Conservation (phyloP, 2,797 vertebrate genomes). For the Epinephelus coioides region DNA sequence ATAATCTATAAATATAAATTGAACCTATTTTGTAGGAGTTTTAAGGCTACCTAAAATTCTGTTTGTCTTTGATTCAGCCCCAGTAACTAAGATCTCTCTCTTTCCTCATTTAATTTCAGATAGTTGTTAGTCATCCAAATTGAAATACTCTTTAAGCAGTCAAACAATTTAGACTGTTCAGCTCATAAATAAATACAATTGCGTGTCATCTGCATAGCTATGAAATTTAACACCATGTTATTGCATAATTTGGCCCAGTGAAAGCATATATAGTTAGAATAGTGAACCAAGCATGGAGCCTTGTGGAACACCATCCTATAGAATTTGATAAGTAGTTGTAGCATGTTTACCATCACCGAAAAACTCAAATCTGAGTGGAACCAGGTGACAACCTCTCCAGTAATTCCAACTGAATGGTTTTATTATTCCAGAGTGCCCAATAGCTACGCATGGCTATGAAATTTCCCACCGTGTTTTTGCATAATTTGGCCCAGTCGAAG, state of each 20-base stretch:
- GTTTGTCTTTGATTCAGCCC: slow-evolving; percentile 2
- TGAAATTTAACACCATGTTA: background rate
- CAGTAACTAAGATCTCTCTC: background rate
- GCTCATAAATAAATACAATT: background rate
- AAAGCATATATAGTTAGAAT: background rate
- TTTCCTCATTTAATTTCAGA: background rate
- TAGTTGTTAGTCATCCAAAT: background rate
- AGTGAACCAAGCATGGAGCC: slow-evolving; percentile 5
- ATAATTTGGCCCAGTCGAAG: background rate
- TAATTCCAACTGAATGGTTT: background rate
- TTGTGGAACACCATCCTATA: slow-evolving; percentile 5
- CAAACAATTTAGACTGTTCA: background rate
- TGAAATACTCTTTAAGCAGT: background rate
- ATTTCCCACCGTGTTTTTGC: background rate
- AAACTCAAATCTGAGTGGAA: background rate
- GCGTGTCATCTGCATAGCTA: background rate
- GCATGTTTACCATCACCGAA: background rate
- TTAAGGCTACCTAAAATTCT: background rate
- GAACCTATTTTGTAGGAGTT: background rate
- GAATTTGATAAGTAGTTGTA: background rate
- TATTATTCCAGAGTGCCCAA: background rate
- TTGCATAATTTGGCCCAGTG: background rate
- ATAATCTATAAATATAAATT: too few species aligned
- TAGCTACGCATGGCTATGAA: background rate
- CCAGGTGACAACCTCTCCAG: background rate